A percentile compares a stretch with the other conserved stretches of the same genome.
Conservation (phyloP, 2,888 invertebrate species). For the Noctua janthina region DNA sequence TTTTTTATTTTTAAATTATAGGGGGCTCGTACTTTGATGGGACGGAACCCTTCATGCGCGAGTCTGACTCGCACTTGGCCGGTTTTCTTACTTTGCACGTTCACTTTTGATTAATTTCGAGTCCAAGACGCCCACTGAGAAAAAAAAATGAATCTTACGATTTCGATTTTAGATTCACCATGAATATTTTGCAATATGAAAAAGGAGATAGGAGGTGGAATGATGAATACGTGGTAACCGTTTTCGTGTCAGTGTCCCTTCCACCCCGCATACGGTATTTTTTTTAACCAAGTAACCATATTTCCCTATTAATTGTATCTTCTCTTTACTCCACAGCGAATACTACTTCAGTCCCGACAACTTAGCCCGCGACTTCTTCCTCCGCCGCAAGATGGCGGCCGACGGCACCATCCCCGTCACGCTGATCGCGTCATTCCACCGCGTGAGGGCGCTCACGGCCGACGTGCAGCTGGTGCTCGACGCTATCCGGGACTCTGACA, state of each 20-base stretch:
- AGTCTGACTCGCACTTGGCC: too few relatives aligned
- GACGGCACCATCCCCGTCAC: slow-evolving; percentile 98
- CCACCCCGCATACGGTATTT: too few relatives aligned
- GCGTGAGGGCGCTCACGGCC: slow-evolving; percentile 96
- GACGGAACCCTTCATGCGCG: too few relatives aligned
- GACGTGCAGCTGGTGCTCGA: slow-evolving; percentile 96
- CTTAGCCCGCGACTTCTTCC: slow-evolving; percentile 98
- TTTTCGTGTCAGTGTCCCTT: too few relatives aligned
- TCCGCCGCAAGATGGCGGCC: slow-evolving; percentile 98
- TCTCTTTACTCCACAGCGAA: slow-evolving; percentile 92
- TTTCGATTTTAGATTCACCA: too few relatives aligned
- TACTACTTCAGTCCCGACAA: slow-evolving; percentile 99
- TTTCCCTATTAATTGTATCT: not conserved
- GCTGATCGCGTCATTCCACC: slow-evolving; percentile 98
- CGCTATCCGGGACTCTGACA: slow-evolving; percentile 96
- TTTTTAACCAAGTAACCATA: not conserved
- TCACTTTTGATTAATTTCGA: too few relatives aligned
- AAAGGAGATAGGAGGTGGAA: not conserved
- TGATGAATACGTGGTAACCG: too few relatives aligned
- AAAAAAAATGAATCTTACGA: too few relatives aligned
- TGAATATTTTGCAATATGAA: not conserved
- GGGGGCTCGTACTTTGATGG: too few relatives aligned
- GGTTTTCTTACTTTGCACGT: too few relatives aligned
- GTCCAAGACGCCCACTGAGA: too few relatives aligned
- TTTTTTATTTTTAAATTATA: too few relatives aligned